A percentile compares a stretch with the other conserved stretches of the same genome.
These are phyloP conservation scores for Athalia circularis DNA, from an alignment of 2,888 invertebrate genomes.

Conservation along the genomic window DNA sequence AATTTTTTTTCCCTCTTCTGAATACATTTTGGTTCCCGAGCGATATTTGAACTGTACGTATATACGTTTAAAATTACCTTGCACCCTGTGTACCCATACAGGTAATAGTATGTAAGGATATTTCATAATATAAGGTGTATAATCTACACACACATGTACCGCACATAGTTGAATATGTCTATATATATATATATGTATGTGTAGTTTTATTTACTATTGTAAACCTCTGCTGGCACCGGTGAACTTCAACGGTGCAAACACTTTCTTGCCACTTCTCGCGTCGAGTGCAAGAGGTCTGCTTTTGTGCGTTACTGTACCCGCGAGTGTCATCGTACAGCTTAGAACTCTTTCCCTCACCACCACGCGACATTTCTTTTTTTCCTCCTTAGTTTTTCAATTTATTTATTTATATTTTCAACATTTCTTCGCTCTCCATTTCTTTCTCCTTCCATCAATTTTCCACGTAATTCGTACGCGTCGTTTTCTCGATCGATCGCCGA, in stretches of 20 bases:
- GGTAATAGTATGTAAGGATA: too few species aligned
- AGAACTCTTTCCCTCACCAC: constrained; percentile 15
- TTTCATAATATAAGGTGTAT: too few species aligned
- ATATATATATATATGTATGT: neutral
- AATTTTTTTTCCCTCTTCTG: too few species aligned
- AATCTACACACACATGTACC: neutral
- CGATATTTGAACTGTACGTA: too few species aligned
- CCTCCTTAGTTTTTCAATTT: neutral
- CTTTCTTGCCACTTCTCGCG: constrained; percentile 36
- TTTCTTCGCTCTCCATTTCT: neutral
- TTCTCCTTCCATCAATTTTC: neutral
- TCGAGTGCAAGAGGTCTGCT: constrained; percentile 18
- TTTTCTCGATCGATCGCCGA: neutral
- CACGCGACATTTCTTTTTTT: neutral
- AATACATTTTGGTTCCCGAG: too few species aligned
- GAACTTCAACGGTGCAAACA: constrained; percentile 36
- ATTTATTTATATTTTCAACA: neutral
- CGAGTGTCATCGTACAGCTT: constrained; percentile 33
- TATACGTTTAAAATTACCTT: too few species aligned
- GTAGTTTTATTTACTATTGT: constrained; percentile 30
- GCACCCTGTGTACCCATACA: too few species aligned
- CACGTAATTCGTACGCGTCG: neutral
- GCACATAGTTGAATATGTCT: neutral
- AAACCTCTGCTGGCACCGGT: constrained; percentile 15
- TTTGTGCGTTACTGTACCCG: constrained; percentile 37